Percentiles rank a stretch among this genome's conserved stretches.
Conservation (phyloP, 2,113 vertebrate genomes). For the Stictonetta naevosa region DNA sequence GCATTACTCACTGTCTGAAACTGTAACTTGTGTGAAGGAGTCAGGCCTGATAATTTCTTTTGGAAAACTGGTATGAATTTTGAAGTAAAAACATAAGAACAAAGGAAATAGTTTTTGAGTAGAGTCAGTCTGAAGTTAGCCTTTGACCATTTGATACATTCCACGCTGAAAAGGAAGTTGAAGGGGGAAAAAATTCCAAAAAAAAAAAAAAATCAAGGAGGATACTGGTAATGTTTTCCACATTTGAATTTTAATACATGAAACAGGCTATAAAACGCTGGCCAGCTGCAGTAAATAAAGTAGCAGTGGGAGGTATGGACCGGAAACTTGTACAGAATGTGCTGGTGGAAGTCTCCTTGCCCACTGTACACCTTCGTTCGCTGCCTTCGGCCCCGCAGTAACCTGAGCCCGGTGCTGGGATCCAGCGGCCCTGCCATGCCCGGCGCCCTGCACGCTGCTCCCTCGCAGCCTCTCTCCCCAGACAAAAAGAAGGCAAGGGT, state of each 20-base stretch:
- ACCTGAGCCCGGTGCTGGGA: conserved; percentile 12
- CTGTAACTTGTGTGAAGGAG: background rate
- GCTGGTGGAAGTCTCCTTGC: conserved; percentile 17
- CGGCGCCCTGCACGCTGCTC: background rate
- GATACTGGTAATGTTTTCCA: conserved; percentile 88
- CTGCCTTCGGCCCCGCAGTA: background rate
- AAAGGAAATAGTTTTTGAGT: conserved; percentile 80
- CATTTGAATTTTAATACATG: conserved; percentile 85
- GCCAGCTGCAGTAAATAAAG: conserved; percentile 86
- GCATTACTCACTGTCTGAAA: conserved; percentile 19
- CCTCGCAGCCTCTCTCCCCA: background rate
- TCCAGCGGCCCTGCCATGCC: background rate
- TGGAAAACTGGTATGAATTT: conserved; percentile 62
- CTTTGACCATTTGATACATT: conserved; percentile 81
- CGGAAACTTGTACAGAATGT: conserved; percentile 51
- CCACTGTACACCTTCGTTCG: conserved; percentile 52
- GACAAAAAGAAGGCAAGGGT: background rate
- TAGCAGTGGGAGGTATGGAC: conserved; percentile 73
- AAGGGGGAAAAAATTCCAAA: background rate
- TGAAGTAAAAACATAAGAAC: conserved; percentile 74
- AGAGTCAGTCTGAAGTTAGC: conserved; percentile 75
- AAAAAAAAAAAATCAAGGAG: conserved; percentile 69
- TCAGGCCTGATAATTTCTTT: background rate
- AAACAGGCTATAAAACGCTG: conserved; percentile 83
- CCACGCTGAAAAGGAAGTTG: conserved; percentile 75